phyloP scores from a whole-genome alignment of 2,888 invertebrate genomes.

The Cephus rjabovi region DNA sequence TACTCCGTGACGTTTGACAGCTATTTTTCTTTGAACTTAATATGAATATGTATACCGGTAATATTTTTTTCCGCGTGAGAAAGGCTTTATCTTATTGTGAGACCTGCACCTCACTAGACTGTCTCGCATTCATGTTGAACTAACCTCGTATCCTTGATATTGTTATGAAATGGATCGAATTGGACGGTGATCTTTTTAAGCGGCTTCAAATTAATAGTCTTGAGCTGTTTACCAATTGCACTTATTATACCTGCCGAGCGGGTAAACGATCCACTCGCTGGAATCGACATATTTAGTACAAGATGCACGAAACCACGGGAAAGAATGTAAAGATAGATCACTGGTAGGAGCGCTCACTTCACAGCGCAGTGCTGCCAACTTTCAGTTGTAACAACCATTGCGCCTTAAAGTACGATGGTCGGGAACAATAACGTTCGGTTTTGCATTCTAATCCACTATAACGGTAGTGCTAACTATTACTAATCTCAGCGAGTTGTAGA shows the following conservation, averaged over 20 bases:
- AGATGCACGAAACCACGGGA: not conserved
- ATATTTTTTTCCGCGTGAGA: not conserved
- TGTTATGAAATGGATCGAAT: constrained; percentile 87
- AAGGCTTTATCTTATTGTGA: constrained; percentile 67
- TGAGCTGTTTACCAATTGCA: constrained; percentile 80
- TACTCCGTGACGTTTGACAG: not conserved
- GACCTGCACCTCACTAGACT: not conserved
- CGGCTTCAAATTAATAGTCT: constrained; percentile 80
- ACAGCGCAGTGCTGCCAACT: constrained; percentile 21
- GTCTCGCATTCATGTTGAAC: constrained; percentile 27
- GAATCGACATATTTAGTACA: constrained; percentile 76
- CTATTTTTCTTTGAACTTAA: not conserved
- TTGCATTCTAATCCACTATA: not conserved
- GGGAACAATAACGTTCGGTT: not conserved
- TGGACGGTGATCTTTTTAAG: constrained; percentile 81
- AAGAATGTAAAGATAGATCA: constrained; percentile 5
- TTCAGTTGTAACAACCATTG: constrained; percentile 5
- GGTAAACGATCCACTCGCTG: constrained; percentile 75
- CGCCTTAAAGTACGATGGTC: not conserved
- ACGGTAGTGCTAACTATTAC: not conserved
- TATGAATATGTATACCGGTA: not conserved
- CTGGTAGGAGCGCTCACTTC: not conserved
- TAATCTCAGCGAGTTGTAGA: not conserved
- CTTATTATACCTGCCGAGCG: constrained; percentile 78
- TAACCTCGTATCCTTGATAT: constrained; percentile 75